Conservation (phyloP, 1,140 invertebrate species). For the Drosophila seguyi region DNA sequence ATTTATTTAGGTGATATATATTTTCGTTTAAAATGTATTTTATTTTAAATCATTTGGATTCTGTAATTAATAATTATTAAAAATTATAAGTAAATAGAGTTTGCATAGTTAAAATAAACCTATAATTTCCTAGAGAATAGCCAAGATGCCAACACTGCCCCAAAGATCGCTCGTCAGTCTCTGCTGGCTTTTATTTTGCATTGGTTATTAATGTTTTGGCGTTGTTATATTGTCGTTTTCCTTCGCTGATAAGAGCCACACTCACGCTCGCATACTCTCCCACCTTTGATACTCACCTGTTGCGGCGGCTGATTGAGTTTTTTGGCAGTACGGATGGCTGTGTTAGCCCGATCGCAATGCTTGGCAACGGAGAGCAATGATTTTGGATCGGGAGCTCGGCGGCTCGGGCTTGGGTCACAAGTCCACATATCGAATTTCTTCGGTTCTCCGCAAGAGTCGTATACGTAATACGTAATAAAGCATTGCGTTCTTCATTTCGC, state of each 20-base stretch:
- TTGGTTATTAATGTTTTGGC: conserved; percentile 70
- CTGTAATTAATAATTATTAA: not conserved
- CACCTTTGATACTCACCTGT: conserved; percentile 20
- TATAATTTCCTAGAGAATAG: not conserved
- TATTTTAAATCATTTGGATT: not conserved
- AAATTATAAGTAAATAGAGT: no score
- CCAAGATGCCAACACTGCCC: not conserved
- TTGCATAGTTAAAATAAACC: not conserved
- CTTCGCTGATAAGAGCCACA: conserved; percentile 67
- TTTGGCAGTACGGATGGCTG: conserved; percentile 37
- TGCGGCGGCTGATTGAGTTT: conserved; percentile 47
- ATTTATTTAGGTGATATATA: not conserved
- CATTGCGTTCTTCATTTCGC: conserved; percentile 29
- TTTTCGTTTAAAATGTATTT: not conserved
- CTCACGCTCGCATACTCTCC: conserved; percentile 7
- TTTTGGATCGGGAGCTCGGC: not conserved
- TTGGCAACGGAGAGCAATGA: conserved; percentile 47
- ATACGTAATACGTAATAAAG: conserved; percentile 72
- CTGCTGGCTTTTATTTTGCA: conserved; percentile 57
- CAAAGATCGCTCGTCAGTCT: conserved; percentile 20
- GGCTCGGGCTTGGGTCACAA: conserved; percentile 59
- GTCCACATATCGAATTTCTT: conserved; percentile 73
- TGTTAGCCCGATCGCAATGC: conserved; percentile 38
- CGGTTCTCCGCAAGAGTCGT: conserved; percentile 26
- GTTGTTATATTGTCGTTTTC: conserved; percentile 75